Evolutionary conservation across 2,888 invertebrate genomes (phyloP), one percentile per base, ranked within the genome.

Genomic region (Caenorhabditis angaria): DNA sequence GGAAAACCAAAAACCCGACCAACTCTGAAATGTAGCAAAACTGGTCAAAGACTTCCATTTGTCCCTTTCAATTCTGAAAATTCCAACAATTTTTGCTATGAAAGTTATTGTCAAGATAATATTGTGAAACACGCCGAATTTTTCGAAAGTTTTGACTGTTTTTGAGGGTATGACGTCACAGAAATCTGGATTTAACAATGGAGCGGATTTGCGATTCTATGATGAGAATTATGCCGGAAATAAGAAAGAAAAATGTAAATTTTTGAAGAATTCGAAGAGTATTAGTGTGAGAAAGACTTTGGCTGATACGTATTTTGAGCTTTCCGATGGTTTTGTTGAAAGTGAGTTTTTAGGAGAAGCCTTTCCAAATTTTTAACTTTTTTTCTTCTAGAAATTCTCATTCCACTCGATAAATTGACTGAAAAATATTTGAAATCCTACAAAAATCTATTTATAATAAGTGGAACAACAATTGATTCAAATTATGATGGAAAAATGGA

Each of bases 401-500:
- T 63, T 51, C 66, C 71, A n/a, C 66, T 71, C 0, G 62, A 71
- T 47, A 54, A 59, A 35, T 62, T 66, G 54, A 66, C 71, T 1
- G 20, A 58, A 0, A 55, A 72, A 20, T 76, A 78, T 55, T 35
- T 72, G 22, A 64, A 61, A 48, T 61, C 60, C 10, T 76, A 65
- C 50, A 61, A 61, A 24, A 59, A 68, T 12, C 51, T 78, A 50
- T 61, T 62, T 10, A 66, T 69, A 0, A 70, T 78, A 10, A 60
- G 62, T 10, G 75, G 78, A 56, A 60, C 65, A 5, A 66, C 72
- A n/a, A 53, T 59, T n/a, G 75, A 78, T 58, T 6, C 22, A 14
- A 54, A 75, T 60, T 59, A 59, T 14, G 76, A 78, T 55, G 78
- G 78, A 12, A 20, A 63, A 14, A 65, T 62, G 0, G 70, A 70